Evolutionary conservation across 2,888 invertebrate genomes (phyloP).

Genomic region (Drosophila fulvimacula): DNA sequence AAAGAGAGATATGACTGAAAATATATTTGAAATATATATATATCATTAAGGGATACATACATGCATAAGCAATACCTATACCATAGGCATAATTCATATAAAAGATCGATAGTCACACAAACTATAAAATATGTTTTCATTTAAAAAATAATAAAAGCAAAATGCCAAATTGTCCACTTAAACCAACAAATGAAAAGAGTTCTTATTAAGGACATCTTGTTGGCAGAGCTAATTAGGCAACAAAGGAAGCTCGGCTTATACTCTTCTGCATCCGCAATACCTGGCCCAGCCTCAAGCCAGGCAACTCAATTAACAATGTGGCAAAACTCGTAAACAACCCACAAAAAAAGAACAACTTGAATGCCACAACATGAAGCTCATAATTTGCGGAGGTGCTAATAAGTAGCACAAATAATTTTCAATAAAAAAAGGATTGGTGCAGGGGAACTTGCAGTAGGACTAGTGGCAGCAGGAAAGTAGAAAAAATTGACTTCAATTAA

Average conservation of each 20-base stretch:
- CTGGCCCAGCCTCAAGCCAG: conserved; percentile 19
- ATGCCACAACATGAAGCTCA: conserved; percentile 64
- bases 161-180: background rate
- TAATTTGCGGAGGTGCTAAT: conserved; percentile 80
- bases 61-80: background rate
- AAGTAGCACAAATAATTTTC: conserved; percentile 76
- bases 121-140: background rate
- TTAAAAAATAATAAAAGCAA: background rate
- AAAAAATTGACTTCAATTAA: conserved; percentile 79
- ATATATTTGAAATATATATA: background rate
- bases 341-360: conserved; percentile 44
- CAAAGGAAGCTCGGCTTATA: conserved; percentile 44
- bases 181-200: background rate
- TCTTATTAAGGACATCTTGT: background rate
- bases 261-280: background rate
- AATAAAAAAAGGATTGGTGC: conserved; percentile 52
- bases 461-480: conserved; percentile 49
- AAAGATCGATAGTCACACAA: background rate
- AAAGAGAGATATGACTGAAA: no score
- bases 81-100: background rate
- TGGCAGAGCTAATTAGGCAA: conserved; percentile 66
- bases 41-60: background rate
- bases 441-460: conserved; percentile 34
- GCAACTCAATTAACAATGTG: conserved; percentile 72
- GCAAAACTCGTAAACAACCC: conserved; percentile 59